These are phyloP conservation scores for Drosophila nr. perissopoda DNA, from an alignment of 2,888 invertebrate genomes.

Conservation along the genomic window DNA sequence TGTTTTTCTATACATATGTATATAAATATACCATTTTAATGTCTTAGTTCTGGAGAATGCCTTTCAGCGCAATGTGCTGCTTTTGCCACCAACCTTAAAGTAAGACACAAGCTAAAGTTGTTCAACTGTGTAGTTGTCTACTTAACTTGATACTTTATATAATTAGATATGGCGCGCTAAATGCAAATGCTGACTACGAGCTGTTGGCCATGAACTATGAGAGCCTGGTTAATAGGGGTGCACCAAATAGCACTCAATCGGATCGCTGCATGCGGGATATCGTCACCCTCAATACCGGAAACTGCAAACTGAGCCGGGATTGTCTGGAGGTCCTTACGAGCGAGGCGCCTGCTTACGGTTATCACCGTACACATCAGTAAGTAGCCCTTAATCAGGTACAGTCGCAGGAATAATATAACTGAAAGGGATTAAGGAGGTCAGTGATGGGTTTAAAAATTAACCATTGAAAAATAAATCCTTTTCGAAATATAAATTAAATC, in stretches of 20 bases:
- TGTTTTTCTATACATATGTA: not conserved
- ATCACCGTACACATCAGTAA: constrained; percentile 83
- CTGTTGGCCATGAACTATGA: constrained; percentile 66
- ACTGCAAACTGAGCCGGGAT: constrained; percentile 61
- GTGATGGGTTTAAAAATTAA: not conserved
- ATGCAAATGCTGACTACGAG: constrained; percentile 75
- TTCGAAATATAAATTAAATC: not conserved
- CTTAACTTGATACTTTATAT: not conserved
- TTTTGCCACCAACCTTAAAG: constrained; percentile 62
- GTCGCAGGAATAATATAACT: no score
- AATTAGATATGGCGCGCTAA: constrained; percentile 62
- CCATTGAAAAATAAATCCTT: not conserved
- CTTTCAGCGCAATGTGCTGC: constrained; percentile 72
- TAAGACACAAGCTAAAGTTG: constrained; percentile 6
- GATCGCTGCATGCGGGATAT: constrained; percentile 72
- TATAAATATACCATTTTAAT: not conserved
- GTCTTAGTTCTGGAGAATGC: constrained; percentile 69
- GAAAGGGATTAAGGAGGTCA: no score
- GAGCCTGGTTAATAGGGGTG: constrained; percentile 59
- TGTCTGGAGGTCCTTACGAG: constrained; percentile 76
- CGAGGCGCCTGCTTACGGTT: constrained; percentile 76
- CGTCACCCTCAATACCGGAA: constrained; percentile 44
- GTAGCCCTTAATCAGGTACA: constrained; percentile 26
- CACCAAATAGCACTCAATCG: constrained; percentile 69
- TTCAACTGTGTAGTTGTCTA: constrained; percentile 2